phyloP scores from a whole-genome alignment of 2,797 vertebrate species.

The Sebastiscus tertius region DNA sequence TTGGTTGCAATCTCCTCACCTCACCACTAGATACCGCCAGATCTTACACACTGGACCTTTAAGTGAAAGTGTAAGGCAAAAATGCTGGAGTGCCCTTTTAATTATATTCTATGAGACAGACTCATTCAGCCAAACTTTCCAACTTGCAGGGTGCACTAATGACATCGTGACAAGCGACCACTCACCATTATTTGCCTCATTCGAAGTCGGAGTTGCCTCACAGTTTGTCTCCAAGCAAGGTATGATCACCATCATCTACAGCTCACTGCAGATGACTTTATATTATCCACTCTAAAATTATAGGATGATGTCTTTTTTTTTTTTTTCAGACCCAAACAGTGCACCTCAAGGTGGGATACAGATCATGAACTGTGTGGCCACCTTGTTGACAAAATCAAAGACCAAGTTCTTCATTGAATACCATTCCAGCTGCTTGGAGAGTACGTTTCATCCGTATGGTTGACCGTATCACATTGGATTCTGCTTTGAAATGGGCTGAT shows the following conservation, averaged over 20 bases:
- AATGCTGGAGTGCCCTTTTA: not conserved
- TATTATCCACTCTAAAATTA: not conserved
- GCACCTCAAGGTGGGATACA: constrained; percentile 90
- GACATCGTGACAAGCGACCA: constrained; percentile 98
- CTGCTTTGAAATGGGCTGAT: not conserved
- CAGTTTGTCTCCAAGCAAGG: constrained; percentile 98
- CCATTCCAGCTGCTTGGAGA: constrained; percentile 95
- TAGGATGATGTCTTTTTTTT: not conserved
- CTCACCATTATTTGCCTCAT: constrained; percentile 96
- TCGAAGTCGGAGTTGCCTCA: constrained; percentile 95
- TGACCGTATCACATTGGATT: not conserved
- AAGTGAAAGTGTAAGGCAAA: not conserved
- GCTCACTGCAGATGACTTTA: not conserved
- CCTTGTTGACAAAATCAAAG: constrained; percentile 93
- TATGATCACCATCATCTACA: constrained; percentile 38
- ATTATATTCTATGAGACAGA: not conserved
- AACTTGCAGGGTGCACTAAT: constrained; percentile 89
- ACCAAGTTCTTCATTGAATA: constrained; percentile 98
- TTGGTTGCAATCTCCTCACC: too few relatives aligned
- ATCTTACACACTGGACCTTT: too few relatives aligned
- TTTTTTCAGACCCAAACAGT: constrained; percentile 83
- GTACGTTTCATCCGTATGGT: constrained; percentile 73
- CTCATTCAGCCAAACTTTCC: not conserved
- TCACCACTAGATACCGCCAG: too few relatives aligned
- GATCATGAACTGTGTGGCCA: constrained; percentile 91